Base-by-base conservation (phyloP, 2,113 vertebrate genomes). In the Oreochromis aureus region DNA sequence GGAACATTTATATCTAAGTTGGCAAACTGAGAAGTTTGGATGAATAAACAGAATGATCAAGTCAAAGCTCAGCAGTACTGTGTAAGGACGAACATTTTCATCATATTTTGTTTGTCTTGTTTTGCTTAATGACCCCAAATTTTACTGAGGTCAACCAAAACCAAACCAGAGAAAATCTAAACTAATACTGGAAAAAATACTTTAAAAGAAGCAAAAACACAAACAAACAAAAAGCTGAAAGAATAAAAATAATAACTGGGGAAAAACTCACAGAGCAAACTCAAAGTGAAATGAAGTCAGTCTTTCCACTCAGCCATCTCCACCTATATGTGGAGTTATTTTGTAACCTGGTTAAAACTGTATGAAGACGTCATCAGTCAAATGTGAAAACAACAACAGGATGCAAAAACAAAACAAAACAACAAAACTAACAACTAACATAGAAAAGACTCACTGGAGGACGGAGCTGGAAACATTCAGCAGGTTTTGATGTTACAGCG, bases 301-400 rank as follows among this genome's bases (percentile, higher is more conserved):
- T 2, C 58, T 34, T 61, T 61, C 16, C 56, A 3, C 56, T 59
- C 56, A 56, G 55, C 55, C 55, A 56, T 56, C 55, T 56, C 55
- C 24, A 59, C 56, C 15, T 61, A 2, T 61, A 19, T 63, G 58
- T 2, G 9, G 30, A 19, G 34, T 39, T 39, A 39, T n/a, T 66
- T 0, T 39, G 61, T 13, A 66, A 0, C 19, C 34, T 36, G 61
- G 0, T 66, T 69, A 69, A 15, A 69, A 41, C 34, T 41, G 34
- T 19, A 39, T 5, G 19, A 22, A 69, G 11, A 69, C 10, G 2
- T 0, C 6, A 8, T 22, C 11, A 8, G 19, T 0, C 34, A 69
- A 22, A 69, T 41, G 19, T 69, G 63, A 66, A 66, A 66, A 66
- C 61, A 39, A 22, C 34, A 69, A 69, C 19, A 66, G 3, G 8